phyloP scores from a whole-genome alignment of 2,888 invertebrate genomes.

The Drosophila anomelani region DNA sequence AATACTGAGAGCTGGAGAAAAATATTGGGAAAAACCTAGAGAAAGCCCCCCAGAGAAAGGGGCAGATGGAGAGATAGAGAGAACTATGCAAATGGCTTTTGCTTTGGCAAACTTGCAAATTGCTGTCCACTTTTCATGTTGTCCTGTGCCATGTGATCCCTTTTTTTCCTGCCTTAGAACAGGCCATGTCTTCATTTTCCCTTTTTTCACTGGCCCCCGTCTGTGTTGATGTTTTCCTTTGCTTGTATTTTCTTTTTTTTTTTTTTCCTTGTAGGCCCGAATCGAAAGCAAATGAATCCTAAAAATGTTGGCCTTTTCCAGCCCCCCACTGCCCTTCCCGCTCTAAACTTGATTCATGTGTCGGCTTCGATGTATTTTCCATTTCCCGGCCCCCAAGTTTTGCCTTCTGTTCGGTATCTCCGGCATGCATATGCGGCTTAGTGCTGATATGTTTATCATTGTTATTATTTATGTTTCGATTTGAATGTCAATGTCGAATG shows the following conservation, averaged over 20 bases:
- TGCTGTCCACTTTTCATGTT: conserved; percentile 76
- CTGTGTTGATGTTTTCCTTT: conserved; percentile 55
- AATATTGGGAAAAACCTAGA: too few species aligned
- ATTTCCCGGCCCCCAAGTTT: conserved; percentile 4
- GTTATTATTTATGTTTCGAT: conserved; percentile 81
- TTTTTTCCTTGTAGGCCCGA: conserved; percentile 45
- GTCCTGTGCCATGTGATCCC: conserved; percentile 48
- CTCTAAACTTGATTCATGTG: conserved; percentile 46
- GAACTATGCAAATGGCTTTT: conserved; percentile 33
- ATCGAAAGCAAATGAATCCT: conserved; percentile 65
- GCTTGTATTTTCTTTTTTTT: conserved; percentile 13
- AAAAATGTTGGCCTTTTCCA: conserved; percentile 63
- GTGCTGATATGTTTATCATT: conserved; percentile 81
- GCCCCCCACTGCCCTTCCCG: neutral
- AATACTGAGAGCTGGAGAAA: neutral
- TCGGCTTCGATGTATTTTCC: conserved; percentile 52
- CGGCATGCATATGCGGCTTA: conserved; percentile 52
- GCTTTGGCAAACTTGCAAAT: conserved; percentile 64
- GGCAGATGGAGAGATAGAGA: neutral
- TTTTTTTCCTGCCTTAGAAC: conserved; percentile 41
- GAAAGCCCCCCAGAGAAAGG: neutral
- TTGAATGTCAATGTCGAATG: conserved; percentile 80
- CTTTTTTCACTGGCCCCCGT: conserved; percentile 13
- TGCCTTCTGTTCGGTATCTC: conserved; percentile 18
- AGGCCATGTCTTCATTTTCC: conserved; percentile 15